Evolutionary conservation across 2,888 invertebrate species (phyloP).

Genomic region (Asteroscopus sphinx): DNA sequence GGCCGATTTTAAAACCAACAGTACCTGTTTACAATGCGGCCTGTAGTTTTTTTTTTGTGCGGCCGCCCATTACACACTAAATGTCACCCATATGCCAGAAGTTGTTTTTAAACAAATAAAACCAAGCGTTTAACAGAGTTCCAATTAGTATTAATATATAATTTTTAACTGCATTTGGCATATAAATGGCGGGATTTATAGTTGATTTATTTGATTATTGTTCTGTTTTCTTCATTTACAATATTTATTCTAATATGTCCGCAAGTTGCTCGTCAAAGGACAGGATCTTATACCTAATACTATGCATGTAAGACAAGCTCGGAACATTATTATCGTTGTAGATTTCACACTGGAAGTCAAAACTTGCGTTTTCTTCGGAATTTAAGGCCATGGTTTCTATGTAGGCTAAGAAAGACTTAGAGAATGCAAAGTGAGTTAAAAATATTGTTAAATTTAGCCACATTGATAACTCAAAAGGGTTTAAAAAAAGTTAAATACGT

Average conservation of each 20-base stretch:
- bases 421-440: constrained; percentile 26
- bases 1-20: background rate
- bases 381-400: constrained; percentile 43
- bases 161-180: background rate
- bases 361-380: constrained; percentile 22
- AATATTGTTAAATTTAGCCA: background rate
- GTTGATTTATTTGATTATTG: too few species aligned
- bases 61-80: too few species aligned
- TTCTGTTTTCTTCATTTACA: too few species aligned
- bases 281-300: constrained; percentile 9
- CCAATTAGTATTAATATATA: too few species aligned
- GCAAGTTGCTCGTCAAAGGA: constrained; percentile 20
- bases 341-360: constrained; percentile 23
- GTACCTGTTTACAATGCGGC: too few species aligned
- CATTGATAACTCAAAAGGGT: background rate
- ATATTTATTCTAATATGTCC: too few species aligned
- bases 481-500: background rate
- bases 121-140: too few species aligned
- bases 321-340: constrained; percentile 41
- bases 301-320: constrained; percentile 43
- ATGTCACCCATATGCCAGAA: too few species aligned
- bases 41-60: too few species aligned
- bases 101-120: too few species aligned
- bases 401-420: constrained; percentile 32
- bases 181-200: background rate